phyloP scores from a whole-genome alignment of 1,140 invertebrate species.

The Bombus sibiricus region DNA sequence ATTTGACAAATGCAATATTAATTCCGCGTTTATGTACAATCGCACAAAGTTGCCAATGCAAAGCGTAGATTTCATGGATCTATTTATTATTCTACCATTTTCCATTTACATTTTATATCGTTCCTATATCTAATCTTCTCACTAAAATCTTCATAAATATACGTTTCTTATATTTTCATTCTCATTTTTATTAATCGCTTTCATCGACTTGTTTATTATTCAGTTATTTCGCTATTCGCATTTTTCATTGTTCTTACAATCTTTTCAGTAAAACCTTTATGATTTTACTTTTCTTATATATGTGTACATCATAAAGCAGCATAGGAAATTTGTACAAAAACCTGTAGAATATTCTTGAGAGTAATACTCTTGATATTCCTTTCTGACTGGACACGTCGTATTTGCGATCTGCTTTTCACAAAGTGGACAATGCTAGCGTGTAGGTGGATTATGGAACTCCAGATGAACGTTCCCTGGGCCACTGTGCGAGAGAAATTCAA shows the following conservation, averaged over 20 bases:
- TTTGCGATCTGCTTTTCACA: neutral
- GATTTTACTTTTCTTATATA: too few species aligned
- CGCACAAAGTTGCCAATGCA: neutral
- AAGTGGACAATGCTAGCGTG: neutral
- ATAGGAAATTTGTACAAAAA: neutral
- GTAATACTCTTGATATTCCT: neutral
- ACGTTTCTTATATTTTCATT: too few species aligned
- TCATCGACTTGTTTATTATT: too few species aligned
- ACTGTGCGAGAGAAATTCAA: neutral
- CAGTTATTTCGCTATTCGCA: too few species aligned
- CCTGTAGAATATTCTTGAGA: neutral
- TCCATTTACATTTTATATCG: too few species aligned
- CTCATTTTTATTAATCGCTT: too few species aligned
- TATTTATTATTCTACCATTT: neutral
- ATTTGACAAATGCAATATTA: neutral
- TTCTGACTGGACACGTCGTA: neutral
- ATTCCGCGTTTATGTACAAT: neutral
- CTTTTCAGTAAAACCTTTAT: too few species aligned
- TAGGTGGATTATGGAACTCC: conserved; percentile 8
- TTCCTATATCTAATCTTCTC: neutral
- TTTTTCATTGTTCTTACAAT: too few species aligned
- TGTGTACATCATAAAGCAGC: neutral
- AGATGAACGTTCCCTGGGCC: neutral
- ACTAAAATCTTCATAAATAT: neutral
- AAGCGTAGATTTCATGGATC: neutral